These are phyloP conservation scores for Drosophila obscura DNA, from an alignment of 1,140 invertebrate species.

Conservation along the genomic window DNA sequence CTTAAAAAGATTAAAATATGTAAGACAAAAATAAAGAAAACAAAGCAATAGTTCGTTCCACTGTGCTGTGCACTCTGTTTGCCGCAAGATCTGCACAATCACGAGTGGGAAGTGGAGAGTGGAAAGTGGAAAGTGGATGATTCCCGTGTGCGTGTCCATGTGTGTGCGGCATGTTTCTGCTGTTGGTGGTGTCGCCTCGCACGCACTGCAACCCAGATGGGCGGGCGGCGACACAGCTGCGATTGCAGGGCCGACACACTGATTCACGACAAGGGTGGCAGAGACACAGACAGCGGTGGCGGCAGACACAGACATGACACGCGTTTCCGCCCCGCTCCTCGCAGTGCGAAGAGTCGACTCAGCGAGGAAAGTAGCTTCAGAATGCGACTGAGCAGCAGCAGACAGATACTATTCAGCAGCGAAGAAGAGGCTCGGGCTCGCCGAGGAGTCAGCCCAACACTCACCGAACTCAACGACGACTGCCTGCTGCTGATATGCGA, in stretches of 20 bases:
- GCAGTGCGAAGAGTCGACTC: slow-evolving; percentile 45
- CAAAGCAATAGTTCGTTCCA: slow-evolving; percentile 8
- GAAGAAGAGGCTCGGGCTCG: not conserved
- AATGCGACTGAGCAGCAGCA: slow-evolving; percentile 16
- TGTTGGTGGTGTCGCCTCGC: slow-evolving; percentile 14
- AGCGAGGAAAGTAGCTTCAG: slow-evolving; percentile 2
- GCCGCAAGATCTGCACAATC: slow-evolving; percentile 4
- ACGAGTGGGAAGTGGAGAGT: too few relatives aligned
- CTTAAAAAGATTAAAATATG: too few relatives aligned
- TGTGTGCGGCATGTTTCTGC: not conserved
- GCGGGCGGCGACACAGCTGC: slow-evolving; percentile 20
- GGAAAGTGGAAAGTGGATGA: too few relatives aligned
- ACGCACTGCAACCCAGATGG: slow-evolving; percentile 12
- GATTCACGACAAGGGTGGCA: slow-evolving; percentile 40
- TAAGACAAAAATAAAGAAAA: too few relatives aligned
- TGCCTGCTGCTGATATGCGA: slow-evolving; percentile 64
- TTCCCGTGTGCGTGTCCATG: not conserved
- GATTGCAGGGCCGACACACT: slow-evolving; percentile 40
- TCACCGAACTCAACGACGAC: slow-evolving; percentile 61
- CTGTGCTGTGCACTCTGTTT: slow-evolving; percentile 42
- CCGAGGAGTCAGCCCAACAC: not conserved
- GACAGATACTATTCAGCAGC: slow-evolving; percentile 4
- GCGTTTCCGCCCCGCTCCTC: slow-evolving; percentile 18
- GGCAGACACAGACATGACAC: slow-evolving; percentile 44
- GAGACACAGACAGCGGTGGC: slow-evolving; percentile 22